phyloP scores from a whole-genome alignment of 2,888 invertebrate species.

The Lamellibrachia satsuma region DNA sequence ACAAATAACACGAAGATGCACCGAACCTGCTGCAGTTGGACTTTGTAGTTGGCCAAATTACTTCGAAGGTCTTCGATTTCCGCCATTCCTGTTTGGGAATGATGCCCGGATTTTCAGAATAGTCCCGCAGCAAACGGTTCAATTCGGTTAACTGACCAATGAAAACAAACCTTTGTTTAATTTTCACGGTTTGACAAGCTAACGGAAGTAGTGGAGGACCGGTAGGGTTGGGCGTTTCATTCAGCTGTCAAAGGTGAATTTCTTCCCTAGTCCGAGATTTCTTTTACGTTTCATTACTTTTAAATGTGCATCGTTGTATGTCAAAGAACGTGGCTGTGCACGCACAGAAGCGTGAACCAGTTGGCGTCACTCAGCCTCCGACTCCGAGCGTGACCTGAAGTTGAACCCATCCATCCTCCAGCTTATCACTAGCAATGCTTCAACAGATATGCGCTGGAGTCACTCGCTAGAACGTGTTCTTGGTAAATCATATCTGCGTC shows the following conservation, averaged over 20 bases:
- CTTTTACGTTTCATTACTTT: not conserved
- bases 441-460: constrained; percentile 7
- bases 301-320: not conserved
- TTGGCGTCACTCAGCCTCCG: not conserved
- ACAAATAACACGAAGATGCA: not conserved
- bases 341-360: not conserved
- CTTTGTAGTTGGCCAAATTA: constrained; percentile 23
- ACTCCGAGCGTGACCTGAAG: not conserved
- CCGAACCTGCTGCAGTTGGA: constrained; percentile 24
- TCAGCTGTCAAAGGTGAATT: constrained; percentile 17
- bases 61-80: constrained; percentile 20
- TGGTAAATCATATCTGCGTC: not conserved
- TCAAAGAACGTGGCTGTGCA: not conserved
- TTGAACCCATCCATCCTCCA: constrained; percentile 12
- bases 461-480: constrained; percentile 9
- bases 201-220: not conserved
- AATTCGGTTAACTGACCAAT: not conserved
- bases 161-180: not conserved
- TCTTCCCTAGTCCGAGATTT: not conserved
- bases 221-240: not conserved
- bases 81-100: constrained; percentile 19
- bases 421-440: constrained; percentile 4
- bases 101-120: not conserved
- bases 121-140: constrained; percentile 13
- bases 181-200: not conserved